A percentile compares a stretch with the other conserved stretches of the same genome.
Evolutionary conservation across 2,888 invertebrate species (phyloP).

Genomic region (Drosophila birchii): DNA sequence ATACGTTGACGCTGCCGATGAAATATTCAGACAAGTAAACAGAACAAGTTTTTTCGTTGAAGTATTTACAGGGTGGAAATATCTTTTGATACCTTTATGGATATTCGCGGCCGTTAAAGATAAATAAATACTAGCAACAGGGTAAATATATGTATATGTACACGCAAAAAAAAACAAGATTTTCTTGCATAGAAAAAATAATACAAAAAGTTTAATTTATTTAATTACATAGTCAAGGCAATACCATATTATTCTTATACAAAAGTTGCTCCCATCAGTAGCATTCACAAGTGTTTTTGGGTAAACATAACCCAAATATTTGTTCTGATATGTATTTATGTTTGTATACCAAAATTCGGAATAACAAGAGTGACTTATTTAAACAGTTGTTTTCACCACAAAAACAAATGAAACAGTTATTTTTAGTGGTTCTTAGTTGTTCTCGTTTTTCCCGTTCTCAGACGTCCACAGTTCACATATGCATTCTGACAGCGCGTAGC

Average conservation of each 20-base stretch:
- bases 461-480: neutral
- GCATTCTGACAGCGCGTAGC: neutral
- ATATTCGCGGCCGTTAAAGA: neutral
- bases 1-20: too few species aligned
- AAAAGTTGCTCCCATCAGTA: neutral
- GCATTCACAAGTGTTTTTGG: neutral
- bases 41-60: constrained; percentile 4
- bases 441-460: neutral
- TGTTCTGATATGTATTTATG: neutral
- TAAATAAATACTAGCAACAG: neutral
- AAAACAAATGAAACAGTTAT: neutral
- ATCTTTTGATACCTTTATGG: neutral
- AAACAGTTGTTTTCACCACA: constrained; percentile 19
- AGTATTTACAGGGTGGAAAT: constrained; percentile 9
- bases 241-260: neutral
- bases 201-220: neutral
- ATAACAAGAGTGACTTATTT: constrained; percentile 1
- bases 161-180: too few species aligned
- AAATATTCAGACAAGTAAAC: neutral
- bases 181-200: neutral
- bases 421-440: neutral
- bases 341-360: neutral
- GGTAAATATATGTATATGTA: too few species aligned
- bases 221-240: neutral
- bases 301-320: constrained; percentile 11